Evolutionary conservation across 2,797 vertebrate species (phyloP).

Genomic region (Gorsachius magnificus): DNA sequence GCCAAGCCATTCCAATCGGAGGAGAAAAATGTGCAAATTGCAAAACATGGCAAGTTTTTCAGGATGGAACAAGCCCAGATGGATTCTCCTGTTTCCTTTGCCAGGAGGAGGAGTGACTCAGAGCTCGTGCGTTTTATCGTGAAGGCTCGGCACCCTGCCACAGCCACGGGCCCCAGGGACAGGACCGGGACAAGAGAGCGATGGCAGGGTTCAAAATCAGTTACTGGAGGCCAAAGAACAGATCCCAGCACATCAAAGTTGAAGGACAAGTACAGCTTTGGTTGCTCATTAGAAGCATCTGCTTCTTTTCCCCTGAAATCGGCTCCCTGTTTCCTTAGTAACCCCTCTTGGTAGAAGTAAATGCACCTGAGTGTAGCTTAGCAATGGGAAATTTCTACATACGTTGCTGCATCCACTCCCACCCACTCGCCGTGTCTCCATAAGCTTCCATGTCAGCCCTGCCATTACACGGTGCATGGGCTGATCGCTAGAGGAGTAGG

Average conservation of each 20-base stretch:
- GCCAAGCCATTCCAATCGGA: not conserved
- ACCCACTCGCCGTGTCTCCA: not conserved
- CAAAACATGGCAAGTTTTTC: constrained; percentile 3
- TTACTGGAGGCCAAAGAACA: not conserved
- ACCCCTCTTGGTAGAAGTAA: not conserved
- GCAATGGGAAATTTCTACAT: not conserved
- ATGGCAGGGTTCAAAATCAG: not conserved
- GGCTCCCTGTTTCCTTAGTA: constrained; percentile 48
- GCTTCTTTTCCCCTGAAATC: not conserved
- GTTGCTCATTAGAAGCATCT: not conserved
- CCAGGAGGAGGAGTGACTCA: constrained; percentile 31
- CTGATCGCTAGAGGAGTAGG: not conserved
- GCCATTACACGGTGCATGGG: accelerated
- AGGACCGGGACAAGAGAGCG: not conserved
- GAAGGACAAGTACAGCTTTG: not conserved
- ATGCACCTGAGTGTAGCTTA: constrained; percentile 5
- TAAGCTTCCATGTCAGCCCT: not conserved
- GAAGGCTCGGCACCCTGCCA: not conserved
- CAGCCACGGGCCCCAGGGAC: not conserved
- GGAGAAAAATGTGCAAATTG: not conserved
- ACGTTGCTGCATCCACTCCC: not conserved
- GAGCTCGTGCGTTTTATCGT: not conserved
- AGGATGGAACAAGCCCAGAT: constrained; percentile 47
- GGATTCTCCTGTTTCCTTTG: constrained; percentile 25
- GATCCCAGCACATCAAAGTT: not conserved